phyloP scores from a whole-genome alignment of 2,888 invertebrate genomes.

The Nemapogon koenigi region DNA sequence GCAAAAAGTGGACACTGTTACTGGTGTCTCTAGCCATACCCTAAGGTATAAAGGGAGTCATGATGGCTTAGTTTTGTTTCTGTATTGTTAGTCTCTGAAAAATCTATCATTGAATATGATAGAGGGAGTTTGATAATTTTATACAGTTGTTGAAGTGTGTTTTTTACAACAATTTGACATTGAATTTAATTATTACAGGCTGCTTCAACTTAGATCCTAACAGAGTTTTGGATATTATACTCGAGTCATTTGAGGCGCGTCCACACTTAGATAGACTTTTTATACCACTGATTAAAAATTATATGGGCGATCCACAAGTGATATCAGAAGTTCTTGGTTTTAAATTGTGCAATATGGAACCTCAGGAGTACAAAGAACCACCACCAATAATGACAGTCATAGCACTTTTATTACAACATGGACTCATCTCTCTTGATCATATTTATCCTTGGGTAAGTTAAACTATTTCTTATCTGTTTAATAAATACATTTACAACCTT shows the following conservation, averaged over 20 bases:
- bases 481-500: background rate
- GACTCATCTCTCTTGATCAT: constrained; percentile 83
- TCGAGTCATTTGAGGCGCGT: constrained; percentile 94
- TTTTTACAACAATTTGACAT: no score
- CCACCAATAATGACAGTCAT: constrained; percentile 87
- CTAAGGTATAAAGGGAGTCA: no score
- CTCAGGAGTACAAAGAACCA: constrained; percentile 71
- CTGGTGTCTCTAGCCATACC: no score
- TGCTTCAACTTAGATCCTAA: constrained; percentile 99
- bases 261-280: constrained; percentile 81
- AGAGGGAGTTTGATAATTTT: no score
- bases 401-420: constrained; percentile 87
- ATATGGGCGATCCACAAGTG: constrained; percentile 82
- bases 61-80: no score
- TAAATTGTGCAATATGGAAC: constrained; percentile 78
- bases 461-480: background rate
- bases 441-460: constrained; percentile 87
- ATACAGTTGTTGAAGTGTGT: no score
- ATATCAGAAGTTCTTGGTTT: constrained; percentile 95
- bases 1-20: no score
- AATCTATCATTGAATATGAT: no score
- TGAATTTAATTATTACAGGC: no score
- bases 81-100: no score
- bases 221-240: constrained; percentile 92
- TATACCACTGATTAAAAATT: constrained; percentile 81